Base-by-base conservation (phyloP, 37 sponge, comb jelly and placozoan genomes). In the Bolinopsis microptera region DNA sequence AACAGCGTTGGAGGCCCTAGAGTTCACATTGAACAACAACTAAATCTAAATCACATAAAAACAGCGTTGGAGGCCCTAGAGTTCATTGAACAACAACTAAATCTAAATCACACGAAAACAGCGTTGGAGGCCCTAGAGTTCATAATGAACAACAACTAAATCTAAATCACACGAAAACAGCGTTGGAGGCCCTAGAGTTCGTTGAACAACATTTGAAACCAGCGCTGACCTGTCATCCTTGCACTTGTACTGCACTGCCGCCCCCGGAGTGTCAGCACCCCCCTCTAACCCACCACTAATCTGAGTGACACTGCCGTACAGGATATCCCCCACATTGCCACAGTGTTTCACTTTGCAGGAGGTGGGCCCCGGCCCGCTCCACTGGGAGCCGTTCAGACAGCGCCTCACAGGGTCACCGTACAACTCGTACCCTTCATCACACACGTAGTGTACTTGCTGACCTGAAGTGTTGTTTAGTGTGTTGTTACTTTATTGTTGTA, bases 381-480 rank as follows among this genome's bases (percentile, higher is more conserved):
- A 77, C 36, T 77, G 80, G 0, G 80, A 35, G 1, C 80, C 80
- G 32, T 77, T 77, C 33, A 77, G 16, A 18, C 80, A 77, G 8
- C 3, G 2, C 21, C 80, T 27, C 16, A 77, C 80, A 34, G 80
- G 33, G 21, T 77, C 80, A 35, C 80, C 80, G 32, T 77, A 77
- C 32, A 77, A 18, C 35, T 77, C 80, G 32, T 77, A 77, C 0
- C 80, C 80, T 32, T 77, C 80, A 35, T 16, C 21, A 32, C 80
- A 77, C 32, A 32, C 80, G 80, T 77, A 77, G 35, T 77, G 80
- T 34, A 77, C 80, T 77, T 77, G 80, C 18, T 77, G 80, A 35
- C 80, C 80, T 77, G 80, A 31, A 77, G 68, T 22, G n/a, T n/a
- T 61, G 68, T 21, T 61, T 61, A 21, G 68, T 61, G 9, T 9